Conservation (phyloP, 2,888 invertebrate species). For the Athrips mouffetella region DNA sequence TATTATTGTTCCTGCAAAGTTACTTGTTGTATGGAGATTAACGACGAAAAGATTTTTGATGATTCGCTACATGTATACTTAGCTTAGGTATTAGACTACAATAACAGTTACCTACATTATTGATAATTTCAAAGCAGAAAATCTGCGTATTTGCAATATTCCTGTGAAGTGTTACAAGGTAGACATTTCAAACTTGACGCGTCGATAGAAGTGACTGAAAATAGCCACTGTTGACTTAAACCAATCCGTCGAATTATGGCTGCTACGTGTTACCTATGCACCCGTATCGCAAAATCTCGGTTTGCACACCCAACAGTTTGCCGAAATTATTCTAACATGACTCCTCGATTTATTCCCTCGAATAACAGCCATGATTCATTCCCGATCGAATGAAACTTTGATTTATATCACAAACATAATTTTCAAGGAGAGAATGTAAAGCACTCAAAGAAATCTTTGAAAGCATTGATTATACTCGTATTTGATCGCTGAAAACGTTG, state of each 20-base stretch:
- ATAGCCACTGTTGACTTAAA: constrained; percentile 38
- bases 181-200: constrained; percentile 10
- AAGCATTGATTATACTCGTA: not conserved
- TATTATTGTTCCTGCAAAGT: no score
- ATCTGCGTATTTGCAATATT: no score
- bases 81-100: no score
- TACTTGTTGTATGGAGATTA: no score
- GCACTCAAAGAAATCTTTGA: not conserved
- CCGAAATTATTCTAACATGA: constrained; percentile 35
- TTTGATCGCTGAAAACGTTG: not conserved
- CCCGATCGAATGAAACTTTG: not conserved
- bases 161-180: not conserved
- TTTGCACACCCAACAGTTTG: constrained; percentile 37
- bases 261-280: constrained; percentile 34
- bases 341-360: constrained; percentile 16
- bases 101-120: no score
- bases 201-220: constrained; percentile 27
- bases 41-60: no score
- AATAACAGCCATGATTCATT: constrained; percentile 24
- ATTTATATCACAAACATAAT: constrained; percentile 7
- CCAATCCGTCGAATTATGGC: constrained; percentile 42
- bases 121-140: no score
- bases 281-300: constrained; percentile 28
- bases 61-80: no score
- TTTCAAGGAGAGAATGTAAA: not conserved